Percentiles rank a stretch among this genome's conserved stretches.
Conservation (phyloP, 2,888 invertebrate genomes). For the Scaptomyza flava region DNA sequence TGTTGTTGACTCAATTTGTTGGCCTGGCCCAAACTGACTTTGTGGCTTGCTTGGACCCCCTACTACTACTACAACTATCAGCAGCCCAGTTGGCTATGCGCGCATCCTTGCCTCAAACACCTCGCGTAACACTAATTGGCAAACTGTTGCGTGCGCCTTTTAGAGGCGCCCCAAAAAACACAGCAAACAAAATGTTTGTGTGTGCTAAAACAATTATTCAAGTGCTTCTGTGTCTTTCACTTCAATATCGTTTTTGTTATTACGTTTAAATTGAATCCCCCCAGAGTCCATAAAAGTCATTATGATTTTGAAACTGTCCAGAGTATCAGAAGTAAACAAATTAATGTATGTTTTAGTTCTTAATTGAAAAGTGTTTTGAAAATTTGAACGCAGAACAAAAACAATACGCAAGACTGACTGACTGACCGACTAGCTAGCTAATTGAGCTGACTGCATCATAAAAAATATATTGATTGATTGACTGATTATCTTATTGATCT, state of each 20-base stretch:
- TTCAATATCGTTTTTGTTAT: background rate
- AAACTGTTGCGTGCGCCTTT: conserved; percentile 34
- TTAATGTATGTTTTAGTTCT: too few relatives aligned
- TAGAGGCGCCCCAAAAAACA: conserved; percentile 18
- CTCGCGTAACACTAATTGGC: conserved; percentile 6
- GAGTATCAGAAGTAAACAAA: too few relatives aligned
- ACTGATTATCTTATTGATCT: too few relatives aligned
- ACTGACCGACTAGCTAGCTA: too few relatives aligned
- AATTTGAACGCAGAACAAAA: background rate
- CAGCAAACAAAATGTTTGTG: background rate
- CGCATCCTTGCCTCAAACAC: background rate
- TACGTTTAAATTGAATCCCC: too few relatives aligned
- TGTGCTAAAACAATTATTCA: background rate
- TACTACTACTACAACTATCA: background rate
- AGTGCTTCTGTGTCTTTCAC: background rate
- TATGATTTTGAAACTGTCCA: too few relatives aligned
- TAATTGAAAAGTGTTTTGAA: too few relatives aligned
- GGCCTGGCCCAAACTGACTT: conserved; percentile 1
- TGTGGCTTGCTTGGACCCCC: background rate
- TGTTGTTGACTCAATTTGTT: conserved; percentile 40
- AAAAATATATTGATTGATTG: too few relatives aligned
- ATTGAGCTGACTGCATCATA: too few relatives aligned
- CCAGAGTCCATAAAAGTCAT: background rate
- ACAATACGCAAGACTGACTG: background rate
- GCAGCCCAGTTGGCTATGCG: background rate